phyloP scores from a whole-genome alignment of 2,888 invertebrate species.

The Exocentrus adspersus region DNA sequence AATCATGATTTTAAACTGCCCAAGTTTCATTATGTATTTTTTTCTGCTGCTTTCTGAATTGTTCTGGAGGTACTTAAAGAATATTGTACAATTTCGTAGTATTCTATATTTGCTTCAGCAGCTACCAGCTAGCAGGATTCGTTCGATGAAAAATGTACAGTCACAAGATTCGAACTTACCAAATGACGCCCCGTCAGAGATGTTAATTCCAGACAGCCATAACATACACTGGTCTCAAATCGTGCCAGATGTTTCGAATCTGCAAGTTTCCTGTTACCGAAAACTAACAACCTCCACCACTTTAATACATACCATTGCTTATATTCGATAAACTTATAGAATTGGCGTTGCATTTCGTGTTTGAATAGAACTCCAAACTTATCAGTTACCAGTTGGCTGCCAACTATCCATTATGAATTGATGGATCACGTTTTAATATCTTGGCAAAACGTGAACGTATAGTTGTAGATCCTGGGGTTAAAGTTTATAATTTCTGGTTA shows the following conservation, averaged over 20 bases:
- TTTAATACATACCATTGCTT: neutral
- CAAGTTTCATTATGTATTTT: no score
- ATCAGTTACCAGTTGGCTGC: neutral
- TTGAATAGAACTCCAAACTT: neutral
- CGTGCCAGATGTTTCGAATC: slow-evolving; percentile 5
- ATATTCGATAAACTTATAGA: slow-evolving; percentile 6
- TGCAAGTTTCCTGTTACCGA: slow-evolving; percentile 10
- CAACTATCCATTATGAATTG: neutral
- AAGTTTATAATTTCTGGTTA: no score
- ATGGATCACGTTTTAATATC: neutral
- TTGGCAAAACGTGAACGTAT: neutral
- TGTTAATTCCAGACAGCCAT: slow-evolving; percentile 1
- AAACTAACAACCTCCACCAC: slow-evolving; percentile 9
- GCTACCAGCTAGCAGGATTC: no score
- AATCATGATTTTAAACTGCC: no score
- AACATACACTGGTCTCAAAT: slow-evolving; percentile 9
- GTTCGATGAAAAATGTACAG: no score
- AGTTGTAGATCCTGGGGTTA: neutral
- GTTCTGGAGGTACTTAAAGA: no score
- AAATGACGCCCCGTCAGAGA: neutral
- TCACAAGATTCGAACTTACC: neutral
- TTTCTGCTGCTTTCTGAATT: no score
- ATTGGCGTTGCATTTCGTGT: slow-evolving; percentile 6
- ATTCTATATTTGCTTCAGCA: no score
- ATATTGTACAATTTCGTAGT: no score